These are phyloP conservation scores for Hydrophis major DNA, from an alignment of 2,797 vertebrate genomes.

Conservation along the genomic window DNA sequence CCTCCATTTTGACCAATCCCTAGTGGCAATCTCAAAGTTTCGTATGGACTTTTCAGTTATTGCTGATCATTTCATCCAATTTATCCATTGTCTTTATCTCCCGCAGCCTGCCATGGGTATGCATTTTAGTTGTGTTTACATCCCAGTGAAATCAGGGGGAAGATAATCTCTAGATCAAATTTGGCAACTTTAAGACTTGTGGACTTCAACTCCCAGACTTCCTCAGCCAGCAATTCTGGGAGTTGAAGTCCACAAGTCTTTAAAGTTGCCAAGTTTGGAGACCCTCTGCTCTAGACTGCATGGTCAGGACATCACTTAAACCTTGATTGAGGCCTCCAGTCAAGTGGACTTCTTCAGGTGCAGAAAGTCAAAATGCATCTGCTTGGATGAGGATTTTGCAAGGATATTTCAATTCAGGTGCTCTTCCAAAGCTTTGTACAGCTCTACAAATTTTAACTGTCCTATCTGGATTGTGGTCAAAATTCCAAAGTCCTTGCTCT, in stretches of 20 bases:
- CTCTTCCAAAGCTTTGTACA: neutral
- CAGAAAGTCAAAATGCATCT: neutral
- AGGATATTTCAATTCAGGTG: neutral
- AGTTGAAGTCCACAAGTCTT: neutral
- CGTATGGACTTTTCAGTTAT: neutral
- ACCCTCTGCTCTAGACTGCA: neutral
- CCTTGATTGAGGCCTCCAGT: neutral
- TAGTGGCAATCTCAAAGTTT: neutral
- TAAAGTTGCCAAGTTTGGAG: neutral
- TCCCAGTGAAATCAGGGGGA: neutral
- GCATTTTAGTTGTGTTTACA: neutral
- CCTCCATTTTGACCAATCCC: neutral
- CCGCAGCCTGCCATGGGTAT: neutral
- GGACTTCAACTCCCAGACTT: neutral
- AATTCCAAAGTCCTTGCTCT: conserved; percentile 16
- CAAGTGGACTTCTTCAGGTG: neutral
- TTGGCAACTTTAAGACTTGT: neutral
- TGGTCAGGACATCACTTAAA: neutral
- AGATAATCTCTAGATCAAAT: conserved; percentile 10
- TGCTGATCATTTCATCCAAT: neutral
- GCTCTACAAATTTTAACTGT: neutral
- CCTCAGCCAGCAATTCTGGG: neutral
- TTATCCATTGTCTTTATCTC: neutral
- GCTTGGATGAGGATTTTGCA: neutral
- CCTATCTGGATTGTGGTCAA: neutral